These are phyloP conservation scores for Hephaestus fuliginosus DNA, from an alignment of 2,797 vertebrate genomes.

Conservation along the genomic window DNA sequence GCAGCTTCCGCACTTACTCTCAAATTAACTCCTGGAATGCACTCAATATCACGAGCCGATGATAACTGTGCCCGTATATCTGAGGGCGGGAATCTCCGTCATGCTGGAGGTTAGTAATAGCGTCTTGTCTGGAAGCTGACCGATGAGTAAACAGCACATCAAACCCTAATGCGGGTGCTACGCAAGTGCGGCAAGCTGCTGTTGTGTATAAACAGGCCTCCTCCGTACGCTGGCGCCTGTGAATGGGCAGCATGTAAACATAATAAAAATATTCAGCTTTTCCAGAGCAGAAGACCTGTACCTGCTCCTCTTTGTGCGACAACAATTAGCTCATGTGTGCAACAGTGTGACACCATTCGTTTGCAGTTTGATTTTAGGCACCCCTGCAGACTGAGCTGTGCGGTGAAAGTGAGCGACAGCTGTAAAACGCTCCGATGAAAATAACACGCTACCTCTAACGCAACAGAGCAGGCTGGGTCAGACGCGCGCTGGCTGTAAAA, in stretches of 20 bases:
- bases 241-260: constrained; percentile 30
- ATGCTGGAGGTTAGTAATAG: constrained; percentile 6
- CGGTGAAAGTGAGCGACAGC: constrained; percentile 10
- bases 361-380: constrained; percentile 4
- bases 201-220: constrained; percentile 39
- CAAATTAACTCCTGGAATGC: constrained; percentile 37
- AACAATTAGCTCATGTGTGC: not conserved
- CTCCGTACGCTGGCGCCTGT: not conserved
- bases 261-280: not conserved
- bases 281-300: not conserved
- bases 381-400: not conserved
- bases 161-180: constrained; percentile 24
- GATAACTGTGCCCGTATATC: constrained; percentile 1
- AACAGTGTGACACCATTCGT: not conserved
- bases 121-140: constrained; percentile 18
- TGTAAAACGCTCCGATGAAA: constrained; percentile 19
- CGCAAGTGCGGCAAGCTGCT: constrained; percentile 5
- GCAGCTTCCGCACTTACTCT: constrained; percentile 23
- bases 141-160: constrained; percentile 13
- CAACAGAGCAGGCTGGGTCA: not conserved
- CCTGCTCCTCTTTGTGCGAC: not conserved
- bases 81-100: not conserved
- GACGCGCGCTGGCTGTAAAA: constrained; percentile 30
- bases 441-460: not conserved
- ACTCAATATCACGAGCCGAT: constrained; percentile 34